phyloP scores from a whole-genome alignment of 2,113 vertebrate species.

The Mungos mungo region DNA sequence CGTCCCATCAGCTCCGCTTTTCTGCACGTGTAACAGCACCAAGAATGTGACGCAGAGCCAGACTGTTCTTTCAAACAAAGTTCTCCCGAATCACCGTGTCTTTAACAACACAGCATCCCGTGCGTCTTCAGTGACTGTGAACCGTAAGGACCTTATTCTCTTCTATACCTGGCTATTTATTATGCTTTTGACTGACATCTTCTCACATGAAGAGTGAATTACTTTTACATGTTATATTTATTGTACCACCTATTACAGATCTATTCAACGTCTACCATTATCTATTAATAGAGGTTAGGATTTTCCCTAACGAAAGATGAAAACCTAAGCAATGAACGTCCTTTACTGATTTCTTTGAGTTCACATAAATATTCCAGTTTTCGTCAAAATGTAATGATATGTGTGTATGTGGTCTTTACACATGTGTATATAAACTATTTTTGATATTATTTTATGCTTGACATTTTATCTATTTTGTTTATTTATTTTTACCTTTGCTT shows the following conservation, averaged over 20 bases:
- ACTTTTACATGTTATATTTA: not conserved
- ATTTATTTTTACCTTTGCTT: not conserved
- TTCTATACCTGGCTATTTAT: not conserved
- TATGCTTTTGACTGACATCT: not conserved
- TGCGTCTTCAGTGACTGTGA: not conserved
- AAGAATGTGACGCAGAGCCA: not conserved
- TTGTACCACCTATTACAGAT: not conserved
- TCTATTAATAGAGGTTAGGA: not conserved
- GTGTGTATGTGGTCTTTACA: not conserved
- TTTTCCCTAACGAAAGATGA: not conserved
- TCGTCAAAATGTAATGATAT: not conserved
- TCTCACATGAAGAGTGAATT: not conserved
- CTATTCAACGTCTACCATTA: not conserved
- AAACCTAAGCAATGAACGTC: not conserved
- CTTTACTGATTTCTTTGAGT: not conserved
- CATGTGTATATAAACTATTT: not conserved
- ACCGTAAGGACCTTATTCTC: too few species aligned
- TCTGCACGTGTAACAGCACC: not conserved
- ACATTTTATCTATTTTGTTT: not conserved
- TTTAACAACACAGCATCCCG: accelerated
- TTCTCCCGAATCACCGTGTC: not conserved
- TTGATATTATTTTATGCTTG: not conserved
- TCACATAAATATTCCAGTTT: not conserved
- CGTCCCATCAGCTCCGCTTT: too few species aligned
- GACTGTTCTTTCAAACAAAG: not conserved